These are phyloP conservation scores for Aradophagus sp. DNA, from an alignment of 1,140 invertebrate species.

Conservation along the genomic window DNA sequence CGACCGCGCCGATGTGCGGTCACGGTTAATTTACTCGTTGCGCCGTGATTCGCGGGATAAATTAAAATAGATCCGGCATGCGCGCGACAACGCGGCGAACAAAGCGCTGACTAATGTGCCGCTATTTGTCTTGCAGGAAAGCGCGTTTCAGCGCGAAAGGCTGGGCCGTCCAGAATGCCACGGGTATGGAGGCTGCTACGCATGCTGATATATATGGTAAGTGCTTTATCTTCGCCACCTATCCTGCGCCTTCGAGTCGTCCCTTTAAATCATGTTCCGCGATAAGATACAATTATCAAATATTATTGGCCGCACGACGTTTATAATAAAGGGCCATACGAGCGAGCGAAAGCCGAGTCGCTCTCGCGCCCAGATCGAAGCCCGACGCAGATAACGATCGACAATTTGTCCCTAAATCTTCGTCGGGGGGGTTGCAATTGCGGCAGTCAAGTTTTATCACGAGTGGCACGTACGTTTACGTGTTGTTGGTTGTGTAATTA, in stretches of 20 bases:
- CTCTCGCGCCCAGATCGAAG: too few species aligned
- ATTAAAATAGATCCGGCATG: constrained; percentile 69
- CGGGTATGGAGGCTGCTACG: constrained; percentile 73
- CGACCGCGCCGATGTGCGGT: constrained; percentile 60
- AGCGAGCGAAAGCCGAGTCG: too few species aligned
- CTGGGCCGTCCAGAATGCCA: constrained; percentile 74
- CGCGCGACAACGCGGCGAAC: constrained; percentile 22
- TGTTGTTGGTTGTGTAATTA: too few species aligned
- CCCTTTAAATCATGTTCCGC: constrained; percentile 45
- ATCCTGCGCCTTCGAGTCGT: constrained; percentile 23
- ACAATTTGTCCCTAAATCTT: too few species aligned
- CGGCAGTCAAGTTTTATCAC: too few species aligned
- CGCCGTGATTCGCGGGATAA: constrained; percentile 67
- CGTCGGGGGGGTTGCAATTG: too few species aligned
- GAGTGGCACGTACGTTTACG: too few species aligned
- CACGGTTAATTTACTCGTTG: constrained; percentile 71
- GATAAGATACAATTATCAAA: constrained; percentile 53
- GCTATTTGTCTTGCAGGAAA: constrained; percentile 63
- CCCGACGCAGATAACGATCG: constrained; percentile 9
- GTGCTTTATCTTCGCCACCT: constrained; percentile 52
- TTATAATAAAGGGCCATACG: constrained; percentile 34
- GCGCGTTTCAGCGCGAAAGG: constrained; percentile 72
- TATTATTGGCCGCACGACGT: constrained; percentile 45
- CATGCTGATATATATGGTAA: constrained; percentile 74
- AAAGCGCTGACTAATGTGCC: constrained; percentile 37